Evolutionary conservation across 1,140 invertebrate genomes (phyloP).

Genomic region (Cotesia glomerata): DNA sequence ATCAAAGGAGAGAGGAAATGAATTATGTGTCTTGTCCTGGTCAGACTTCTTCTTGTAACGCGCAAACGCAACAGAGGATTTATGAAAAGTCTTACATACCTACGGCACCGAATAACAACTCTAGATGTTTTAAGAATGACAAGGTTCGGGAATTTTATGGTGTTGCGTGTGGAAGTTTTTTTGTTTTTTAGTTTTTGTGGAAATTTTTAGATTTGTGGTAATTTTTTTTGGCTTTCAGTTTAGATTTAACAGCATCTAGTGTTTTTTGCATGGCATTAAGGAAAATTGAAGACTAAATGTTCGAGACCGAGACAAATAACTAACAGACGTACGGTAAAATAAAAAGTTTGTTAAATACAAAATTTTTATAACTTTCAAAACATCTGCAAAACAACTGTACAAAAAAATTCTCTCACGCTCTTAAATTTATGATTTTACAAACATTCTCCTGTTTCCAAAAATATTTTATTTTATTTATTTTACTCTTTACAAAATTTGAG

Average conservation of each 20-base stretch:
- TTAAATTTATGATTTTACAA: no score
- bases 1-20: constrained; percentile 45
- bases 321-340: no score
- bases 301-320: no score
- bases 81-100: constrained; percentile 49
- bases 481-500: no score
- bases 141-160: constrained; percentile 54
- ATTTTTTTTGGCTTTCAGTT: background rate
- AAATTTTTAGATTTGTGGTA: background rate
- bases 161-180: constrained; percentile 35
- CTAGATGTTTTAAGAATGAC: constrained; percentile 36
- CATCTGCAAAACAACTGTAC: no score
- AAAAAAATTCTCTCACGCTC: no score
- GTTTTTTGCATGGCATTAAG: no score
- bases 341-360: no score
- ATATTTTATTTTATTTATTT: no score
- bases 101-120: constrained; percentile 28
- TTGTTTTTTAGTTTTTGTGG: background rate
- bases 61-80: constrained; percentile 48
- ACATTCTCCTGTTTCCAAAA: no score
- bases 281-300: no score
- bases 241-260: constrained; percentile 1
- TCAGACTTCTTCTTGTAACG: constrained; percentile 39
- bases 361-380: no score
- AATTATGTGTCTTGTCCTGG: constrained; percentile 27